phyloP scores from a whole-genome alignment of 2,113 vertebrate species.

The Nymphicus hollandicus region DNA sequence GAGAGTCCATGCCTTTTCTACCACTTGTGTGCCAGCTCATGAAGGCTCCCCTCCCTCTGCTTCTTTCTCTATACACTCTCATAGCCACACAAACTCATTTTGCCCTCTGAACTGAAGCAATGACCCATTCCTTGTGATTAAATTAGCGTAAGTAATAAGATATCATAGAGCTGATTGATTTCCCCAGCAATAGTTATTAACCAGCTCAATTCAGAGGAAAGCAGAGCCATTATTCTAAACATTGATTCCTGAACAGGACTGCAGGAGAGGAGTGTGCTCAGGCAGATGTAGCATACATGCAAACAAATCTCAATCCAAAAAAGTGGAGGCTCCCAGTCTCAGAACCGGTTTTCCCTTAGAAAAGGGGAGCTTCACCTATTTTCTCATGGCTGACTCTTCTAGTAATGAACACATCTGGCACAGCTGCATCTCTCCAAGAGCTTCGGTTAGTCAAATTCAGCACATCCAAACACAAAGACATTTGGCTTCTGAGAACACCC shows the following conservation, averaged over 20 bases:
- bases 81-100: slow-evolving; percentile 18
- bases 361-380: not conserved
- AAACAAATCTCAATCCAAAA: not conserved
- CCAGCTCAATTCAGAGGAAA: slow-evolving; percentile 86
- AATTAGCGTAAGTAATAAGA: slow-evolving; percentile 99
- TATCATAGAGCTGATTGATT: slow-evolving; percentile 98
- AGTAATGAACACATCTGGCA: not conserved
- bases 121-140: slow-evolving; percentile 93
- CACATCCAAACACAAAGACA: not conserved
- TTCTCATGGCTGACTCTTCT: not conserved
- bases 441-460: accelerated
- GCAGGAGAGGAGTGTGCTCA: slow-evolving; percentile 58
- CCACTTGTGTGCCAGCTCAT: not conserved
- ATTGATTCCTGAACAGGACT: slow-evolving; percentile 84
- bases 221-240: slow-evolving; percentile 89
- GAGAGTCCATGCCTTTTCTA: not conserved
- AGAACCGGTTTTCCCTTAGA: not conserved
- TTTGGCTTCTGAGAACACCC: not conserved
- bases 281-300: slow-evolving; percentile 4
- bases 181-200: slow-evolving; percentile 91
- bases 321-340: not conserved
- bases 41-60: not conserved
- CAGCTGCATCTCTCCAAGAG: not conserved
- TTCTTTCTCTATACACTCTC: not conserved
- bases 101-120: slow-evolving; percentile 83